Conservation (phyloP, 2,888 invertebrate species). For the Orchesella flavescens region DNA sequence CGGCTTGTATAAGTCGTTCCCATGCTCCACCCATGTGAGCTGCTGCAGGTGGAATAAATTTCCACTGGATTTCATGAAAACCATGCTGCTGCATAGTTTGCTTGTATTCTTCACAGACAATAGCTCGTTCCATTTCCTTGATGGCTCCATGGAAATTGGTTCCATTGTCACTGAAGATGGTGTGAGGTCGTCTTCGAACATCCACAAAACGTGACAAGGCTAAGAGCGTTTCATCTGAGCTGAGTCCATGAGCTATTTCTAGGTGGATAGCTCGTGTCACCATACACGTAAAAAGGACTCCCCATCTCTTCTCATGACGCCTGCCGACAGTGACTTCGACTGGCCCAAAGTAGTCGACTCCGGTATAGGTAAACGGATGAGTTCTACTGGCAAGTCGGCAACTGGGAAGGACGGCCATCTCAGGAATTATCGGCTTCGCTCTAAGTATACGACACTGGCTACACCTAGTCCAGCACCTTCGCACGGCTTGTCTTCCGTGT, state of each 20-base stretch:
- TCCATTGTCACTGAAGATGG: conserved; percentile 64
- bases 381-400: background rate
- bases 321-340: conserved; percentile 25
- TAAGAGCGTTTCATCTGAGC: conserved; percentile 35
- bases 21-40: conserved; percentile 14
- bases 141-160: conserved; percentile 62
- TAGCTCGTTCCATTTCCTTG: background rate
- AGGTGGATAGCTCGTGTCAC: conserved; percentile 29
- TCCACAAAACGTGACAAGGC: conserved; percentile 35
- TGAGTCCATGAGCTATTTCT: conserved; percentile 4
- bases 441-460: background rate
- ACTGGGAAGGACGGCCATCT: conserved; percentile 19
- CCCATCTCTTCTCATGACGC: conserved; percentile 28
- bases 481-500: too few species aligned
- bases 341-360: too few species aligned
- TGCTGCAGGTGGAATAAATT: background rate
- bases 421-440: background rate
- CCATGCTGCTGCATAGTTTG: background rate
- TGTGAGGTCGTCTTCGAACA: conserved; percentile 36
- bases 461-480: too few species aligned
- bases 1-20: conserved; percentile 6
- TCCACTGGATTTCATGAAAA: background rate
- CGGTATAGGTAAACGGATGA: too few species aligned
- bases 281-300: conserved; percentile 29
- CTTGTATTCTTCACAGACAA: background rate